Base-by-base conservation (phyloP, 2,797 vertebrate genomes). In the Pseudochirops corinnae region DNA sequence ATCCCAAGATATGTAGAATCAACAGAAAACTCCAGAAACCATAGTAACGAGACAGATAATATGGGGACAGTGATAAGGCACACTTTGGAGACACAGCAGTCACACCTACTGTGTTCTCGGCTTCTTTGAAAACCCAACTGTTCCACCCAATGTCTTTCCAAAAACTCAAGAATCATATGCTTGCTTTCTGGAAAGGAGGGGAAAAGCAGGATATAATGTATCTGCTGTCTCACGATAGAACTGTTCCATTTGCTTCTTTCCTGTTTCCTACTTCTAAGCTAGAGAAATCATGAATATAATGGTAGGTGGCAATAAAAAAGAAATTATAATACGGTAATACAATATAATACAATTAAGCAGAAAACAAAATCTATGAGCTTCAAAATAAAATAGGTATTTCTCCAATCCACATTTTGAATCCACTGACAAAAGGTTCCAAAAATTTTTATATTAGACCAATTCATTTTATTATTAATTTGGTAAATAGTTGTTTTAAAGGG, bases 161-260 rank as follows among this genome's bases (percentile, higher is more conserved):
- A 67, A 94, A 96, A 93, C 55, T 93, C 91, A 92, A 98, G 94
- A 91, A 91, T 96, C 97, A 93, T 93, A 31, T 58, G n/a, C 16
- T 93, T 94, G 55, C 90, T 97, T 93, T 56, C 62, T 94, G 55
- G 90, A 93, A 14, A 10, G 11, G 67, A 97, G 90, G 53, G 50
- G 50, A 91, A 96, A 97, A 96, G 93, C 90, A 90, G 87, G 46
- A 46, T 10, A 0, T n/a, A 90, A 56, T 0, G 52, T 29, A 7
- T n/a, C 67, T 93, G 53, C 57, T 5, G 0, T 0, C 0, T 7
- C 0, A 56, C 21, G 29, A 62, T 3, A 6, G 0, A 9, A 4
- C 92, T 50, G 4, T 62, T 60, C 52, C 31, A 11, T 6, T 31
- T 52, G 31, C 90, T 56, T 6, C 31, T 18, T 91, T 55, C 53